Conservation (phyloP, 2,888 invertebrate species). For the Lepidochrysops patricia region DNA sequence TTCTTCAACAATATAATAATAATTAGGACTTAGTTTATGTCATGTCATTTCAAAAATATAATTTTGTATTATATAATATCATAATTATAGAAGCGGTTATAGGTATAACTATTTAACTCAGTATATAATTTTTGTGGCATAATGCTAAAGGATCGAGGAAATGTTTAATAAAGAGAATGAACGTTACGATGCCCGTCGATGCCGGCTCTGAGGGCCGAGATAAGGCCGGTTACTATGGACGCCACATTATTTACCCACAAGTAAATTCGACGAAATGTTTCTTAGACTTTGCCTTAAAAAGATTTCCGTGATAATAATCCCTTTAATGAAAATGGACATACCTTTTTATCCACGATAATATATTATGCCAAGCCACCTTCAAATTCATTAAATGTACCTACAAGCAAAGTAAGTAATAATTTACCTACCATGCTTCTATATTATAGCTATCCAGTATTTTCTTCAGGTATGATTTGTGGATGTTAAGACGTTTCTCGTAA, state of each 20-base stretch:
- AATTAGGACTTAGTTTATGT: too few relatives aligned
- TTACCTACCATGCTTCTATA: too few relatives aligned
- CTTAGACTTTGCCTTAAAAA: constrained; percentile 3
- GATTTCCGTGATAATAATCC: constrained; percentile 11
- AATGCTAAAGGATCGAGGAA: constrained; percentile 12
- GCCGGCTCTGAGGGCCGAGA: constrained; percentile 28
- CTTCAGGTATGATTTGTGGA: background rate
- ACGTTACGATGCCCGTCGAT: constrained; percentile 13
- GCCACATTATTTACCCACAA: constrained; percentile 26
- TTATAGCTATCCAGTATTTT: background rate
- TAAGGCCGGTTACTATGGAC: constrained; percentile 28
- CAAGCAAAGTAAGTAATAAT: background rate
- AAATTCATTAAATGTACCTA: background rate
- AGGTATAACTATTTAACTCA: constrained; percentile 1
- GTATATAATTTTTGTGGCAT: constrained; percentile 6
- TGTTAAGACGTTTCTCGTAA: background rate
- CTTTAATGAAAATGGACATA: constrained; percentile 10
- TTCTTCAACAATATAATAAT: too few relatives aligned
- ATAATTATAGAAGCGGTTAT: background rate
- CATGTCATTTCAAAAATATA: too few relatives aligned
- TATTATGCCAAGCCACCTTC: background rate
- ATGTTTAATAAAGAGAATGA: constrained; percentile 13
- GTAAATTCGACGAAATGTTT: constrained; percentile 14
- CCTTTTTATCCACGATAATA: background rate
- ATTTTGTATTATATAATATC: background rate